Base-by-base conservation (phyloP, 2,888 invertebrate genomes). In the Suillia variegata region DNA sequence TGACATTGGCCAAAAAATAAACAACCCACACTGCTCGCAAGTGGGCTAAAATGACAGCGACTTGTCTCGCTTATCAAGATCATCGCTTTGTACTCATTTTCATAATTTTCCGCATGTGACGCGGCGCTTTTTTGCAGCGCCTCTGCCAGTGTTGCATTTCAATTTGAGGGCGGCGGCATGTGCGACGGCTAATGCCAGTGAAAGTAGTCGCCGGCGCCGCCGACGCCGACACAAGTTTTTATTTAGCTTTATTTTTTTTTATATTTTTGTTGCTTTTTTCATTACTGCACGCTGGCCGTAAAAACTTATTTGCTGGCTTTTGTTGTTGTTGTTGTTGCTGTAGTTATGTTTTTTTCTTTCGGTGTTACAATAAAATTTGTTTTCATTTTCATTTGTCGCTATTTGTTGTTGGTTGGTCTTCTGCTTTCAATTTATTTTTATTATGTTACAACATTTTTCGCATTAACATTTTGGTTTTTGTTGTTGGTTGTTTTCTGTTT, bases 121-220 rank as follows among this genome's bases (percentile, higher is more conserved):
- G 6, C 12, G 31, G 12, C 31, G 31, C 12, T 6, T 31, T 31
- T 31, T 31, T 31, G 12, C n/a, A n/a, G 6, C 6, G 31, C 31
- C 31, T 31, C 31, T 31, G 31, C 31, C 31, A 31, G 6, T 31
- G 6, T 8, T 31, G 31, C 31, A 12, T 31, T 31, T 31, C 31
- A 6, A 31, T 31, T 8, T 31, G 31, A 31, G 6, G 6, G 31
- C 31, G 6, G n/a, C n/a, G n/a, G n/a, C n/a, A n/a, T n/a, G n/a
- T n/a, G n/a, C n/a, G n/a, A n/a, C n/a, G n/a, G n/a, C n/a, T n/a
- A n/a, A n/a, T n/a, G n/a, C n/a, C 26, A 67, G 72, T 73, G 74
- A 72, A 72, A 72, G 72, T 72, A 18, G 70, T 62, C 31, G 6
- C 6, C 31, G 6, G 38, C 6, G 38, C 12, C n/a, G 38, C 10